Base-by-base conservation (phyloP, 2,113 vertebrate species). In the Hippopotamus amphibius region DNA sequence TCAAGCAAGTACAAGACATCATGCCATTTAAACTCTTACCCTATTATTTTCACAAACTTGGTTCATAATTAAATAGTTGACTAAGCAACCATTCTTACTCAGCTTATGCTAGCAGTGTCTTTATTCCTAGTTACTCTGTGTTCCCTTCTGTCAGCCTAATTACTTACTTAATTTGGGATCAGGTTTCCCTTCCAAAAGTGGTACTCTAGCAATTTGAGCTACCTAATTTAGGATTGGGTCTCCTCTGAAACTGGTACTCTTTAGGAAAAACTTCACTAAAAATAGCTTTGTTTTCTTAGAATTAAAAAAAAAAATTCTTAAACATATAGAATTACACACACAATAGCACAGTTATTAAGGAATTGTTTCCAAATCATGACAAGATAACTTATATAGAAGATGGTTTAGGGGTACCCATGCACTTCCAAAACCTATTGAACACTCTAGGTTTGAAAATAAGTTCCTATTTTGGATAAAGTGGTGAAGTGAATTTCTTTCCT, bases 161-260 rank as follows among this genome's bases (percentile, higher is more conserved):
- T 17, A 48, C 13, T 69, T 95, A n/a, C 85, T 90, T 97, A 85
- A 95, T 63, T 95, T 92, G 22, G 33, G 82, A 95, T 59, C 89
- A 81, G 11, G 30, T 66, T 33, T 72, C 21, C 21, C 69, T 95
- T 84, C 22, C 59, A 30, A 92, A 94, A 94, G 6, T 33, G 21
- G 22, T 43, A 77, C 21, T 88, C 15, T 55, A 80, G 8, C 14
- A 95, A 6, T 66, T 81, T 69, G 24, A 91, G 57, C 10, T 74
- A 57, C 77, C 12, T 81, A 66, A 91, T 72, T 95, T 96, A 24
- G 19, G 61, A 94, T 65, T 91, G 72, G 2, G 3, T 82, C 33
- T 86, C 33, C 53, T 82, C 30, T 74, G 50, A 93, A 94, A 94
- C 3, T 22, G 21, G 13, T 63, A 48, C 14, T 77, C 17, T 37